phyloP scores from a whole-genome alignment of 2,888 invertebrate genomes.

The Drosophila antonietae region DNA sequence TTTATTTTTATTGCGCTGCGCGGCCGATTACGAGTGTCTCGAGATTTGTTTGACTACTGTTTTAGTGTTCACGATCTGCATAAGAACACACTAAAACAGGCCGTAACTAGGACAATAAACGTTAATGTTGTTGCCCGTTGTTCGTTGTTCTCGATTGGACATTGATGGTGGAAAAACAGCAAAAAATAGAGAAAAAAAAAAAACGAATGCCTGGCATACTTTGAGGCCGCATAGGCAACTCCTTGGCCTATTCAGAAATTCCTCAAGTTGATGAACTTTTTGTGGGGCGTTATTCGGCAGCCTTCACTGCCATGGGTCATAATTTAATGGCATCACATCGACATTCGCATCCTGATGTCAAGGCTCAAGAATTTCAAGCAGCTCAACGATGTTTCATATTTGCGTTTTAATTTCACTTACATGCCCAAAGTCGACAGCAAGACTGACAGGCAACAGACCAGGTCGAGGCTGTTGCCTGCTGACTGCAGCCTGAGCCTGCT shows the following conservation, averaged over 20 bases:
- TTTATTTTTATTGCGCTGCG: slow-evolving; percentile 48
- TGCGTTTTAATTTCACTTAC: slow-evolving; percentile 64
- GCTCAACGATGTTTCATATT: slow-evolving; percentile 70
- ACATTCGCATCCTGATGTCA: slow-evolving; percentile 56
- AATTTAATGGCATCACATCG: slow-evolving; percentile 62
- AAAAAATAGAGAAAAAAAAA: background rate
- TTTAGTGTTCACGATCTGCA: slow-evolving; percentile 16
- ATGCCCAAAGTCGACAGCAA: slow-evolving; percentile 36
- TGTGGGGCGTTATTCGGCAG: slow-evolving; percentile 56
- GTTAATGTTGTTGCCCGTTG: slow-evolving; percentile 6
- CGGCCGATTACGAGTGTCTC: slow-evolving; percentile 41
- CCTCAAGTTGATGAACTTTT: slow-evolving; percentile 56
- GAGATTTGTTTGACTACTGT: slow-evolving; percentile 42
- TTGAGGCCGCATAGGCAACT: slow-evolving; percentile 37
- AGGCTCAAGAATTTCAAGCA: slow-evolving; percentile 60
- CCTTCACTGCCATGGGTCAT: slow-evolving; percentile 46
- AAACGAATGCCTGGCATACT: slow-evolving; percentile 47
- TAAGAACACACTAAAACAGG: slow-evolving; percentile 1
- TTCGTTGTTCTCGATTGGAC: background rate
- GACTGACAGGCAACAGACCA: slow-evolving; percentile 21
- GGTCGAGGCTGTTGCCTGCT: background rate
- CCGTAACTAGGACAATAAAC: slow-evolving; percentile 11
- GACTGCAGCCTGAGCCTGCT: slow-evolving; percentile 10
- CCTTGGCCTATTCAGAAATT: slow-evolving; percentile 44
- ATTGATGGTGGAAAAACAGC: too few species aligned